These are phyloP conservation scores for Oryzias curvinotus DNA, from an alignment of 2,113 vertebrate species.

Conservation along the genomic window DNA sequence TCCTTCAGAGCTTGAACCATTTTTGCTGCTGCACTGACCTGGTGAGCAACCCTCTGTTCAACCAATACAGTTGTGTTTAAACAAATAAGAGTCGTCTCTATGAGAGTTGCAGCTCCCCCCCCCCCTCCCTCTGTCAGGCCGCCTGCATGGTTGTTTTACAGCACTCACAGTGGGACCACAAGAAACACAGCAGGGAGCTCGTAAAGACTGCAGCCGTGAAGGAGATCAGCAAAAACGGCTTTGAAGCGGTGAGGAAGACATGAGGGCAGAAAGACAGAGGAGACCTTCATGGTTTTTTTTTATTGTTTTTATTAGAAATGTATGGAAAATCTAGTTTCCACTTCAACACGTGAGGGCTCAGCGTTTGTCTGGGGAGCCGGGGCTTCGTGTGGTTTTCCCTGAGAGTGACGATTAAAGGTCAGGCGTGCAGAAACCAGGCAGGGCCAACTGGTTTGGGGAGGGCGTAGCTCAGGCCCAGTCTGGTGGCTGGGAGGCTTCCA, in stretches of 20 bases:
- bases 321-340: conserved; percentile 32
- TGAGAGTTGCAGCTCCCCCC: conserved; percentile 14
- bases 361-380: conserved; percentile 5
- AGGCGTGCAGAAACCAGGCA: conserved; percentile 10
- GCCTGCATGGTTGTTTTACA: conserved; percentile 38
- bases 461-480: conserved; percentile 24
- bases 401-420: conserved; percentile 15
- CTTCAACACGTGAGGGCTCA: not conserved
- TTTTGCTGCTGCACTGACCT: conserved; percentile 33
- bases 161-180: conserved; percentile 41
- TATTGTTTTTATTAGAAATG: conserved; percentile 1
- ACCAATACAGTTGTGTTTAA: conserved; percentile 44
- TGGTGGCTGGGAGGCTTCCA: conserved; percentile 3
- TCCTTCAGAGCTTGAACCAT: conserved; percentile 56
- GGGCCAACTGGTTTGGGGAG: conserved; percentile 49
- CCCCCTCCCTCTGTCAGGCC: conserved; percentile 17
- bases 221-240: conserved; percentile 40
- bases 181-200: conserved; percentile 27
- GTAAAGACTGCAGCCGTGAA: conserved; percentile 43
- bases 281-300: conserved; percentile 21
- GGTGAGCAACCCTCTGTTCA: conserved; percentile 47
- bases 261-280: conserved; percentile 3
- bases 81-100: conserved; percentile 47
- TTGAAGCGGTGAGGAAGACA: conserved; percentile 26
- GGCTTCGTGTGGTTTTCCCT: conserved; percentile 14